These are phyloP conservation scores for Cisticola juncidis DNA, from an alignment of 2,113 vertebrate genomes.

Conservation along the genomic window DNA sequence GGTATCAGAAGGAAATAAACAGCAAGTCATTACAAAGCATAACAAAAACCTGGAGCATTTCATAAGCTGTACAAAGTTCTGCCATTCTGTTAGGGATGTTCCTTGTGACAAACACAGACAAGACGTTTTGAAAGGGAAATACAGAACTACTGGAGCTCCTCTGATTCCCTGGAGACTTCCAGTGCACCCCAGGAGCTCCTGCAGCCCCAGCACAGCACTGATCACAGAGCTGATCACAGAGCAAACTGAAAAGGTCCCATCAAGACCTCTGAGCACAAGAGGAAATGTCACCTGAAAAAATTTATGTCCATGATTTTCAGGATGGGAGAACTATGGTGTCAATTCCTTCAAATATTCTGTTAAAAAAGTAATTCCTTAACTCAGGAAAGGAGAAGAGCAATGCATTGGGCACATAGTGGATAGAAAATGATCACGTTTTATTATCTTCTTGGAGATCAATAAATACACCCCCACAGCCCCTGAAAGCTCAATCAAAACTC, in stretches of 20 bases:
- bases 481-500: not conserved
- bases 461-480: not conserved
- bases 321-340: not conserved
- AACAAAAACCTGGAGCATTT: not conserved
- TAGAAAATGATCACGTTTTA: not conserved
- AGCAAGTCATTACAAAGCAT: not conserved
- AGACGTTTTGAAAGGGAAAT: not conserved
- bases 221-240: not conserved
- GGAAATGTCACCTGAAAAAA: not conserved
- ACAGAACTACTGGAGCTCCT: not conserved
- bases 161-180: not conserved
- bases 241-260: not conserved
- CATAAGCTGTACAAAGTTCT: not conserved
- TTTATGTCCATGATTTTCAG: accelerated
- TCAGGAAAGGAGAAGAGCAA: not conserved
- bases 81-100: not conserved
- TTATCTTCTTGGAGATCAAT: not conserved
- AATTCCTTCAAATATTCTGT: not conserved
- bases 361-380: not conserved
- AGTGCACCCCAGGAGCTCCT: not conserved
- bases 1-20: conserved; percentile 22
- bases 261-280: not conserved
- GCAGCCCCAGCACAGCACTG: not conserved
- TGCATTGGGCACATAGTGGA: not conserved
- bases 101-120: not conserved